phyloP scores from a whole-genome alignment of 2,888 invertebrate species.

The Synergus umbraculus region DNA sequence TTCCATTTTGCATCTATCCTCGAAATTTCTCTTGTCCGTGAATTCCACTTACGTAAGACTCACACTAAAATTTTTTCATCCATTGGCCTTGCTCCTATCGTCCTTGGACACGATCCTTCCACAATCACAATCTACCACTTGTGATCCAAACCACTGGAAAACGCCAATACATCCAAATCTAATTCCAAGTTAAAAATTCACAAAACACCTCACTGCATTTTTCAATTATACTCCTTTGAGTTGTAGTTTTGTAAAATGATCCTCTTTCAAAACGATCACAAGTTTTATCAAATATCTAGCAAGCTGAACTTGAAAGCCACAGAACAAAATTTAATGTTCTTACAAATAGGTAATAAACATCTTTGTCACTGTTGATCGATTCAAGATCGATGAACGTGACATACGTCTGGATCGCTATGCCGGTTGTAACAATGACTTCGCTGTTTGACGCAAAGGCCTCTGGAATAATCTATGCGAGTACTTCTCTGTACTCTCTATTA shows the following conservation, averaged over 20 bases:
- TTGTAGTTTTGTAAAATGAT: background rate
- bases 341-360: constrained; percentile 34
- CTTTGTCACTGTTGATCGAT: constrained; percentile 29
- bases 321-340: constrained; percentile 12
- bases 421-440: constrained; percentile 50
- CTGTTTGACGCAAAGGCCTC: constrained; percentile 51
- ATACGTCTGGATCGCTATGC: constrained; percentile 39
- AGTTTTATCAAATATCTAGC: constrained; percentile 20
- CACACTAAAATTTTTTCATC: background rate
- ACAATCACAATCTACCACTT: constrained; percentile 21
- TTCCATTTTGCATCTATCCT: background rate
- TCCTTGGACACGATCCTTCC: constrained; percentile 18
- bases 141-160: constrained; percentile 12
- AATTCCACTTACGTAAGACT: constrained; percentile 12
- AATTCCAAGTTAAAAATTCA: background rate
- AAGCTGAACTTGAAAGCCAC: background rate
- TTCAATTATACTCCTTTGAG: background rate
- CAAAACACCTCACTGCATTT: background rate
- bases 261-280: background rate
- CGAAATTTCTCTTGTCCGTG: background rate
- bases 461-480: constrained; percentile 34
- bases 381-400: constrained; percentile 27
- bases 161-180: background rate
- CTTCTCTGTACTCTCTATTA: constrained; percentile 27
- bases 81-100: constrained; percentile 30